Conservation (phyloP, 2,888 invertebrate genomes). For the Elysia crispata region DNA sequence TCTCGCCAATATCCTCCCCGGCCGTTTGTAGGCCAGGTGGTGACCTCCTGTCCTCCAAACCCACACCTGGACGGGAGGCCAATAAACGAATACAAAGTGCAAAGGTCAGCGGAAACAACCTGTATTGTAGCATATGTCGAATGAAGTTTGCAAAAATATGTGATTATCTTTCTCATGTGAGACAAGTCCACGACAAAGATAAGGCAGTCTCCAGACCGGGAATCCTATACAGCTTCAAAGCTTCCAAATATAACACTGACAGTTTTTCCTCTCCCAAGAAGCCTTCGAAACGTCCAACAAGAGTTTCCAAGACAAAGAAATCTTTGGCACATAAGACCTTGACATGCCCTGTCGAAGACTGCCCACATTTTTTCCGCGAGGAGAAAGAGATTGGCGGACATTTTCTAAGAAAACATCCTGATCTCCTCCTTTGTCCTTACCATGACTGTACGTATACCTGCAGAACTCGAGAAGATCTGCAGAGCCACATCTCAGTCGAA, state of each 20-base stretch:
- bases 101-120: constrained; percentile 35
- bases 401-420: constrained; percentile 39
- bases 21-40: not conserved
- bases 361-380: constrained; percentile 46
- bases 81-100: not conserved
- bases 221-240: too few relatives aligned
- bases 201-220: not conserved
- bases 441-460: too few relatives aligned
- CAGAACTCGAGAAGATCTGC: too few relatives aligned
- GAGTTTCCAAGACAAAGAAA: constrained; percentile 44
- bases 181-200: constrained; percentile 32
- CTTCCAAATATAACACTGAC: not conserved
- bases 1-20: not conserved
- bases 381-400: constrained; percentile 55
- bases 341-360: constrained; percentile 48
- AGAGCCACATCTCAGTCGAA: too few relatives aligned
- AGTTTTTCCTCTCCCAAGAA: not conserved
- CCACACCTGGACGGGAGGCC: not conserved
- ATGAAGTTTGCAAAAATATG: constrained; percentile 45
- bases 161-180: constrained; percentile 40
- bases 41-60: not conserved
- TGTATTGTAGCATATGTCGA: constrained; percentile 41
- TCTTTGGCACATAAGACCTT: constrained; percentile 44
- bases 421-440: too few relatives aligned
- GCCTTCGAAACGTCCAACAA: not conserved